A percentile compares a stretch with the other conserved stretches of the same genome.
Conservation (phyloP, 2,888 invertebrate genomes). For the Melanostoma mellinum region DNA sequence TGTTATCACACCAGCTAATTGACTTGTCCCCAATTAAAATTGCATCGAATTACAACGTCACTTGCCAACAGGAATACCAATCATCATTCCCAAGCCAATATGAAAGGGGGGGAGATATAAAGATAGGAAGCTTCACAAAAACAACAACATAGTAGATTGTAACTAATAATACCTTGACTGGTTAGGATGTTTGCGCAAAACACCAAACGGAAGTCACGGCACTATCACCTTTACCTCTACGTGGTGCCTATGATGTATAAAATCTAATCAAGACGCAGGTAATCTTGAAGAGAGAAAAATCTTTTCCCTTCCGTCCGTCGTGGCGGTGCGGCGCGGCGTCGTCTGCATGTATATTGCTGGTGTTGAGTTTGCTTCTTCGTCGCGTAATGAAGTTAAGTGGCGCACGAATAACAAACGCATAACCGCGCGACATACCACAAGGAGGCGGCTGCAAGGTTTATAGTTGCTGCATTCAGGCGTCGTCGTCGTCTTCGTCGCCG, state of each 20-base stretch:
- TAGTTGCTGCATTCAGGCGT: not conserved
- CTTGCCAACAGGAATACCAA: constrained; percentile 64
- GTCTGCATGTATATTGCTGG: no score
- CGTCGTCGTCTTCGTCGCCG: constrained; percentile 13
- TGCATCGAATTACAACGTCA: constrained; percentile 67
- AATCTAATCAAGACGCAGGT: constrained; percentile 68
- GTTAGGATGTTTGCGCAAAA: constrained; percentile 58
- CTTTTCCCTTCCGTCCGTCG: not conserved
- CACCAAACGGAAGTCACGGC: constrained; percentile 71
- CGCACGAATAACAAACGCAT: constrained; percentile 69
- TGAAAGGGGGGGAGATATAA: not conserved
- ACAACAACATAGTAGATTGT: constrained; percentile 13
- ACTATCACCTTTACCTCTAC: constrained; percentile 34
- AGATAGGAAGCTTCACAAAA: constrained; percentile 16
- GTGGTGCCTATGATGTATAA: constrained; percentile 38
- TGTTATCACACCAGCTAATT: constrained; percentile 70
- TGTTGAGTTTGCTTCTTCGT: constrained; percentile 31
- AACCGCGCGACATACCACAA: constrained; percentile 40
- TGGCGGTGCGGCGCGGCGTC: not conserved
- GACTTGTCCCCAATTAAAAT: constrained; percentile 72
- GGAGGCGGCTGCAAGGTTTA: constrained; percentile 38
- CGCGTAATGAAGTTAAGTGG: constrained; percentile 71
- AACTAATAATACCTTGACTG: constrained; percentile 60
- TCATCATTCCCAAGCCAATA: constrained; percentile 49
- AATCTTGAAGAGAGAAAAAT: constrained; percentile 31